Evolutionary conservation across 2,797 vertebrate species (phyloP), one percentile per base, ranked within the genome.

Genomic region (Adelosebastes latens): DNA sequence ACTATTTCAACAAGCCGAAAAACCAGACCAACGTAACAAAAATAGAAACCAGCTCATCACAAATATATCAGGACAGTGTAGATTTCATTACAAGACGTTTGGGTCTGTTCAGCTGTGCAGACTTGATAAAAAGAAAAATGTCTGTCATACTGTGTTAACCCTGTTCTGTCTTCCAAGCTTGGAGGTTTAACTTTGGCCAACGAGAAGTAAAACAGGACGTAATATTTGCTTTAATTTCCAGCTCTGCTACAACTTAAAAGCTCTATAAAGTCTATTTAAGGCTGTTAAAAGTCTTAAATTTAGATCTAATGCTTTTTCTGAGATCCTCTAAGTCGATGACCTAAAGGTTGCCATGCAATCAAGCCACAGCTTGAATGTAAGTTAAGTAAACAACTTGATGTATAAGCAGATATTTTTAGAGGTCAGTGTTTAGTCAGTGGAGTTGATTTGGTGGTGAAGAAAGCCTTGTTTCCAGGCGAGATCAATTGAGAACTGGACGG

Each of bases 191-290:
- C 62, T 59, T 36, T 12, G 16, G 49, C 24, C 20, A 72, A 58
- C 18, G 56, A 25, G 56, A 58, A 60, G 18, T 59, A 3, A 58
- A 72, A 67, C 24, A 32, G 7, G 4, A 56, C 1, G 3, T 24
- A 22, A 52, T 29, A 68, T 55, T 27, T 32, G 20, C 42, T 77
- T 76, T 34, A 14, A 29, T 55, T 80, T 65, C 39, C 31, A 77
- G 31, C 34, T 60, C 64, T 72, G 42, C 34, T 3, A 53, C 16
- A 69, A 60, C 25, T 65, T 34, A 42, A 82, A 76, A 76, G 29
- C 63, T 53, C 22, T 63, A 36, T 11, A 11, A 75, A 72, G 27
- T 72, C 49, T 84, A 79, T 83, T 87, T 70, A 53, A 75, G 18
- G 22, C 20, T 14, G 53, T 52, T 29, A 16, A 65, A 82, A n/a